Evolutionary conservation across 2,888 invertebrate species (phyloP).

Genomic region (Meteorus cinctellus): DNA sequence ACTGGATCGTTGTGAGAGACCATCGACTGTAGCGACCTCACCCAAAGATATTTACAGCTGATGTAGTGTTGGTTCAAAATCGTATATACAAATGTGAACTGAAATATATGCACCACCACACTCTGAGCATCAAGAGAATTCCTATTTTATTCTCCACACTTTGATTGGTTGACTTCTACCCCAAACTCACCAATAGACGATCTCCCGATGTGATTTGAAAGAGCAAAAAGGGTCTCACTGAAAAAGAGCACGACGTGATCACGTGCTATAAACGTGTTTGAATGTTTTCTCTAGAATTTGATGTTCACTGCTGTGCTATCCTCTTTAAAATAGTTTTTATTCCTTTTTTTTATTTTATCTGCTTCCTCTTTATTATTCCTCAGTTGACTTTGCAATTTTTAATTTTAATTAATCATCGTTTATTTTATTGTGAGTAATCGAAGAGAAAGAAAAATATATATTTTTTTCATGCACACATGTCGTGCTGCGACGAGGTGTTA

Average conservation of each 20-base stretch:
- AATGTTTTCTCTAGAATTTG: neutral
- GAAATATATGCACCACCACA: no score
- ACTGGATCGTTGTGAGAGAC: neutral
- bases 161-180: neutral
- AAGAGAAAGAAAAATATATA: neutral
- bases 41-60: neutral
- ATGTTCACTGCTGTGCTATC: no score
- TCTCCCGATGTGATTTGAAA: neutral
- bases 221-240: neutral
- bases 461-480: neutral
- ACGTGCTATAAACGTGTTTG: constrained; percentile 3
- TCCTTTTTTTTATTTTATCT: no score
- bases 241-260: constrained; percentile 4
- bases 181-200: neutral
- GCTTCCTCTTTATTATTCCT: no score
- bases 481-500: neutral
- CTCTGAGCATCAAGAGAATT: no score
- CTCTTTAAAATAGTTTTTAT: no score
- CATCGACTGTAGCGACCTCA: constrained; percentile 9
- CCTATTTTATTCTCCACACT: neutral
- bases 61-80: neutral
- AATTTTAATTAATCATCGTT: neutral
- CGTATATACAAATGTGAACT: neutral
- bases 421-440: neutral
- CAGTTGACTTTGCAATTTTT: neutral